Base-by-base conservation (phyloP, 2,888 invertebrate genomes). In the Laspeyria flexula region DNA sequence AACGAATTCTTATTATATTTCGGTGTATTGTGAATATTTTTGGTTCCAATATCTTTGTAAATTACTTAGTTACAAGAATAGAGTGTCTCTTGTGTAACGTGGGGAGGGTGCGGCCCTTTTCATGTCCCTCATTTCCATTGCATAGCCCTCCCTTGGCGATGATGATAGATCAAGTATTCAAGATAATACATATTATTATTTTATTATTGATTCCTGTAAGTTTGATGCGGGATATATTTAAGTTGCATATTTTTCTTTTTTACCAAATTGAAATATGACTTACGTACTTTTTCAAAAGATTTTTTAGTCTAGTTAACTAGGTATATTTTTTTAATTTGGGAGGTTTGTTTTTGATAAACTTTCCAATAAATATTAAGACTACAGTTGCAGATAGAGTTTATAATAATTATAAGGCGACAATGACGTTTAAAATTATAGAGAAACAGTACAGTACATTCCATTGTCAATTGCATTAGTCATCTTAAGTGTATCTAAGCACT, bases 161-260 rank as follows among this genome's bases (percentile, higher is more conserved):
- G 71, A 76, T 74, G 77, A 78, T 77, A 78, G 74, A 81, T 77
- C 73, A 73, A 72, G 58, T 64, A 68, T n/a, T 71, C 65, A 67
- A 71, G 65, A 56, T 23, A 39, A 42, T 60, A 38, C 33, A 30
- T 7, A 6, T 12, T 29, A 38, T 38, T 25, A 25, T 25, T 25
- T 25, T 7, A 6, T 4, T 25, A n/a, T 40, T 30, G 42, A 40
- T 41, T 37, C 41, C 13, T 25, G n/a, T 35, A 35, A 31, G 23
- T 44, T 43, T 10, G 21, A 9, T 11, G 31, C 3, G 6, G 13
- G 30, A 30, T 30, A 11, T 1, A 30, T 3, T 30, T 11, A 11
- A 6, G 25, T 25, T 1, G 6, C 21, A 3, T 21, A n/a, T n/a
- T n/a, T n/a, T n/a, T n/a, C n/a, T n/a, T n/a, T n/a, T n/a, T n/a